Conservation (phyloP, 2,888 invertebrate species). For the Falcaria lacertinaria region DNA sequence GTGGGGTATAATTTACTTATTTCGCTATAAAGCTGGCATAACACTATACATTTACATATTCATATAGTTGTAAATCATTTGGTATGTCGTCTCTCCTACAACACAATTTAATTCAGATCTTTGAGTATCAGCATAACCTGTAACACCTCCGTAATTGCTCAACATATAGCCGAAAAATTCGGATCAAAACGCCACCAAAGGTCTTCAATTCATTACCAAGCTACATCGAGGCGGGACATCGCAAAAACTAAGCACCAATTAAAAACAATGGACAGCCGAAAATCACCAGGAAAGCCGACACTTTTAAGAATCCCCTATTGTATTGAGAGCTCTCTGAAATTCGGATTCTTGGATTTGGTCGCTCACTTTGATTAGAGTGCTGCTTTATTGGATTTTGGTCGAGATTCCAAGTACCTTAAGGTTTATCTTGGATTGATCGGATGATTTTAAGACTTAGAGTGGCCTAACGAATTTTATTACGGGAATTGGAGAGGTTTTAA, state of each 20-base stretch:
- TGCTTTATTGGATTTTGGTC: slow-evolving; percentile 57
- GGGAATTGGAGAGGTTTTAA: not conserved
- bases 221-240: slow-evolving; percentile 26
- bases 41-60: too few relatives aligned
- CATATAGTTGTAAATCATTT: too few relatives aligned
- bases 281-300: slow-evolving; percentile 32
- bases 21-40: too few relatives aligned
- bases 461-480: not conserved
- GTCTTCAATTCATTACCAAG: slow-evolving; percentile 37
- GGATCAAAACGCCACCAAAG: not conserved
- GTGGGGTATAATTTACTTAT: too few relatives aligned
- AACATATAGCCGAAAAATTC: slow-evolving; percentile 11
- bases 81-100: too few relatives aligned
- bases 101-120: too few relatives aligned
- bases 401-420: slow-evolving; percentile 22
- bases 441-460: slow-evolving; percentile 7
- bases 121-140: too few relatives aligned
- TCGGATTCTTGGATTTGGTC: slow-evolving; percentile 47
- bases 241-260: slow-evolving; percentile 58
- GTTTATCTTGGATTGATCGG: slow-evolving; percentile 18
- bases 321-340: slow-evolving; percentile 35
- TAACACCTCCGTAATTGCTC: slow-evolving; percentile 18
- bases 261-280: slow-evolving; percentile 53
- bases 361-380: slow-evolving; percentile 61
- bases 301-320: slow-evolving; percentile 31